Evolutionary conservation across 2,113 vertebrate genomes (phyloP), one percentile per base, ranked within the genome.

Genomic region (Ciconia stormi): DNA sequence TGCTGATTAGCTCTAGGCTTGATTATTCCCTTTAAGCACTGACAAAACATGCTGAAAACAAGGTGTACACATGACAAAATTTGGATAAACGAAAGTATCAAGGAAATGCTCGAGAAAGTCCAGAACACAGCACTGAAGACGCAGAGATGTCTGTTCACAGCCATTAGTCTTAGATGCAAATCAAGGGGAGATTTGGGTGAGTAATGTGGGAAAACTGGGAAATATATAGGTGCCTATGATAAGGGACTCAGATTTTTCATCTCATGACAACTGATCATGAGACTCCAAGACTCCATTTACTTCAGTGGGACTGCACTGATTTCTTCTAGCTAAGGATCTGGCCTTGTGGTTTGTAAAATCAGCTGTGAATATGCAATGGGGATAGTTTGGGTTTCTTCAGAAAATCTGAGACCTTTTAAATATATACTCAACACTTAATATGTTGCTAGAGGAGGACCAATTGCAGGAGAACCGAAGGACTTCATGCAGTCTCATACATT

Each of bases 21-120:
- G 87, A 77, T 95, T 93, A 81, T 95, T 93, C 61, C 70, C 29
- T 85, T 52, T 70, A 90, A 90, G 82, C 38, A 71, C 59, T 76
- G 56, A 59, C 46, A 82, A 88, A 91, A 86, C 61, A 34, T 26
- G 13, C 50, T 65, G 74, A 67, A 90, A 89, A 74, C 50, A 90
- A 88, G 69, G 52, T 21, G 30, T 77, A 47, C 38, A 34, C 49
- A 32, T 21, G 19, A 53, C 40, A 74, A 50, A 85, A 74, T 74
- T 32, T n/a, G 25, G 42, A 76, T 79, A 63, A 85, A 74, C 17
- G 27, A 56, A 71, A 65, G 46, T 90, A 61, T 65, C 53, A 77
- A 69, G 44, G 17, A 69, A 89, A 69, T 80, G 20, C 46, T 55
- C 58, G 61, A 59, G 40, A 13, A 91, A 55, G 62, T 74, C 50